Evolutionary conservation across 2,797 vertebrate genomes (phyloP).

Genomic region (Sebastes melanostomus): DNA sequence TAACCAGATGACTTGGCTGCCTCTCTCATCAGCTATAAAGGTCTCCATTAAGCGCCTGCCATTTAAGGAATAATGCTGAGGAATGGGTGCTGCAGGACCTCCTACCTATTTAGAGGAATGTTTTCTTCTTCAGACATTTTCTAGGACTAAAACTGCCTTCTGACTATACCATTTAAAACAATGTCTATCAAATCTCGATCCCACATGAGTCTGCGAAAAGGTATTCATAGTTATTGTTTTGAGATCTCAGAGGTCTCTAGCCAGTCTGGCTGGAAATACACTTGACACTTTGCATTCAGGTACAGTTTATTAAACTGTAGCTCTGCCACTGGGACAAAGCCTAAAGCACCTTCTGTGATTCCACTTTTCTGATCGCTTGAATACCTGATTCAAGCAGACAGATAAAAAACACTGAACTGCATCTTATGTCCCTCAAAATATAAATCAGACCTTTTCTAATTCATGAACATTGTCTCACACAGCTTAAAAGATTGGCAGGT

Average conservation of each 20-base stretch:
- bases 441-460: not conserved
- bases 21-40: slow-evolving; percentile 4
- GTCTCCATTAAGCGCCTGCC: slow-evolving; percentile 12
- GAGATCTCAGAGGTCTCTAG: slow-evolving; percentile 43
- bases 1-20: slow-evolving; percentile 2
- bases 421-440: slow-evolving; percentile 21
- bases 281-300: slow-evolving; percentile 40
- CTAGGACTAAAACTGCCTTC: not conserved
- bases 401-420: not conserved
- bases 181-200: slow-evolving; percentile 21
- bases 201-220: not conserved
- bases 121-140: not conserved
- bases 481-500: slow-evolving; percentile 16
- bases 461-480: not conserved
- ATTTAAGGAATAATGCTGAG: slow-evolving; percentile 5
- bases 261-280: slow-evolving; percentile 25
- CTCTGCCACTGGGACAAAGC: slow-evolving; percentile 36
- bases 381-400: not conserved
- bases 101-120: not conserved
- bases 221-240: slow-evolving; percentile 52
- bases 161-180: slow-evolving; percentile 27
- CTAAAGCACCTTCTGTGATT: slow-evolving; percentile 16
- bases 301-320: slow-evolving; percentile 43
- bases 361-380: not conserved
- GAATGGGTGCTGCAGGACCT: not conserved